phyloP scores from a whole-genome alignment of 2,888 invertebrate species.

The Atrina japonica region DNA sequence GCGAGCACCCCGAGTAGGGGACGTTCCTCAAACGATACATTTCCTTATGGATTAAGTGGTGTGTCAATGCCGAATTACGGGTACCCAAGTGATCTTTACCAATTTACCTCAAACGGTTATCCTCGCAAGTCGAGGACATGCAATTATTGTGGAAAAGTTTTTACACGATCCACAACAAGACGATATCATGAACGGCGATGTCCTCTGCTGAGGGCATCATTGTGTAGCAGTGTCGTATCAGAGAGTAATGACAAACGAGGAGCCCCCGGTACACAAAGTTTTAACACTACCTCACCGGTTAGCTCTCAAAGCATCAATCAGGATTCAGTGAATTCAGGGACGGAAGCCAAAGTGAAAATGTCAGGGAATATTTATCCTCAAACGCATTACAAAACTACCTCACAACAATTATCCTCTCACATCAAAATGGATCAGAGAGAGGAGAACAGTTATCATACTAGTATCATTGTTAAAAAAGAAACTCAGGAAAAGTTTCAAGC shows the following conservation, averaged over 20 bases:
- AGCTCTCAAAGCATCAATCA: not conserved
- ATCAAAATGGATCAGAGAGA: constrained; percentile 39
- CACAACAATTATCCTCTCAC: constrained; percentile 53
- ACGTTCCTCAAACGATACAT: constrained; percentile 56
- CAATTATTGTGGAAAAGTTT: constrained; percentile 74
- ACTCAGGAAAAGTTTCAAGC: constrained; percentile 49
- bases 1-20: constrained; percentile 44
- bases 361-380: constrained; percentile 53
- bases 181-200: constrained; percentile 76
- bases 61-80: constrained; percentile 73
- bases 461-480: constrained; percentile 64
- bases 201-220: constrained; percentile 71
- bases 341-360: constrained; percentile 14
- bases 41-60: constrained; percentile 74
- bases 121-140: constrained; percentile 75
- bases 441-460: constrained; percentile 55
- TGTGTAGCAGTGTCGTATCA: constrained; percentile 65
- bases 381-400: constrained; percentile 60
- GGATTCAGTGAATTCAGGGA: constrained; percentile 17
- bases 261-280: constrained; percentile 14
- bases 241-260: constrained; percentile 46
- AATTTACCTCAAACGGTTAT: constrained; percentile 73
- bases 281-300: constrained; percentile 18
- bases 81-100: constrained; percentile 71
- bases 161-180: constrained; percentile 75